Evolutionary conservation across 2,888 invertebrate genomes (phyloP).

Genomic region (Carterocephalus palaemon): DNA sequence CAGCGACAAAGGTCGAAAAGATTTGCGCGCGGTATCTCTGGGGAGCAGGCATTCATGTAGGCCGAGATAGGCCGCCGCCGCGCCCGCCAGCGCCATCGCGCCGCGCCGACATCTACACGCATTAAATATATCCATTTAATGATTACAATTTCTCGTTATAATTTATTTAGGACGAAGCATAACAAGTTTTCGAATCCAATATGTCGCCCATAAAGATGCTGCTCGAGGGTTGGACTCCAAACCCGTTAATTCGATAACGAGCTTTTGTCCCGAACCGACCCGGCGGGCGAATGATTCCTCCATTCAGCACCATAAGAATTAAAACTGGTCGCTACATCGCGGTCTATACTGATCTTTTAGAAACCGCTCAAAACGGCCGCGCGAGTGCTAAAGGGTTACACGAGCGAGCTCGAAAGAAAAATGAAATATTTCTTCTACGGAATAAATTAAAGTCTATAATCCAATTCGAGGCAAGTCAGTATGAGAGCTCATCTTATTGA

Average conservation of each 20-base stretch:
- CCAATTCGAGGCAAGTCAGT: conserved; percentile 54
- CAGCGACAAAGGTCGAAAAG: conserved; percentile 60
- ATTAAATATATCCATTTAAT: conserved; percentile 77
- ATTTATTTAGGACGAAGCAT: conserved; percentile 78
- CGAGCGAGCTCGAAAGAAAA: conserved; percentile 58
- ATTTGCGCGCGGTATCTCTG: conserved; percentile 64
- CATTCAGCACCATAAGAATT: conserved; percentile 71
- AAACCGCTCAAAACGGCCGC: conserved; percentile 53
- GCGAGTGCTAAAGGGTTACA: conserved; percentile 71
- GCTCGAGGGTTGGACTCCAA: conserved; percentile 71
- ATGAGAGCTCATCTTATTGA: conserved; percentile 59
- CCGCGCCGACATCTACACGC: conserved; percentile 58
- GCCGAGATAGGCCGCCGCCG: conserved; percentile 58
- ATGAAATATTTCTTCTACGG: conserved; percentile 76
- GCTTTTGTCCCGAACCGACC: conserved; percentile 57
- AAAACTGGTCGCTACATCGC: conserved; percentile 69
- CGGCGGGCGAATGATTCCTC: conserved; percentile 65
- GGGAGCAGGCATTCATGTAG: conserved; percentile 70
- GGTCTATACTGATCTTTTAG: conserved; percentile 69
- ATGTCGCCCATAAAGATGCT: conserved; percentile 79
- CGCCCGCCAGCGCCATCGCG: conserved; percentile 40
- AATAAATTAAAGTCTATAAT: conserved; percentile 78
- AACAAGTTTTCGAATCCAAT: conserved; percentile 79
- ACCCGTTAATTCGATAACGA: conserved; percentile 70
- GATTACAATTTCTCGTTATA: conserved; percentile 79